Evolutionary conservation across 2,113 vertebrate species (phyloP), one percentile per base, ranked within the genome.

Genomic region (Chloroceryle aenea): DNA sequence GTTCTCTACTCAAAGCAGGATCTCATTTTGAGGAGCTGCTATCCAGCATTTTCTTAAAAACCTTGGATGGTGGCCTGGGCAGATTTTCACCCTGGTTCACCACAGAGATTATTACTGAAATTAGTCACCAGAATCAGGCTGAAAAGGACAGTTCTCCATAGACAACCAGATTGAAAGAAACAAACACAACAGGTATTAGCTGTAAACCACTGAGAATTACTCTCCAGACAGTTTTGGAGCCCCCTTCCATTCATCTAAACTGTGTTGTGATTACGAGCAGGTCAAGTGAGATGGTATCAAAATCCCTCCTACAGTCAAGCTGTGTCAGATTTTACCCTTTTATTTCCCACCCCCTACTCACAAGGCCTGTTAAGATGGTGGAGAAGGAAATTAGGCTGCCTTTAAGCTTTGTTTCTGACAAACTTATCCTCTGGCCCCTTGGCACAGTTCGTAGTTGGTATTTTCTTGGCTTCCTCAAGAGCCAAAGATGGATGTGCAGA

Each of bases 401-500:
- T 74, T 38, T 63, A 82, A 45, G 42, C 34, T 32, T 50, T 29
- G 1, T 69, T 74, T 36, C 73, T 59, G 36, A 67, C 34, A 68
- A 72, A 10, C 10, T 25, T n/a, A 3, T 63, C 64, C 83, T 76
- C 22, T 58, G 30, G 18, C 56, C 48, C n/a, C 21, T 23, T 50
- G 56, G 18, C 6, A 23, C 12, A 5, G 47, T 4, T 64, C 26
- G 10, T 2, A 10, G 25, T 9, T 11, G 10, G 2, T 2, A 6
- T 71, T 94, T 74, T 42, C 32, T 50, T 34, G 19, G 17, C 47
- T 94, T 55, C 36, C 34, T 17, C 20, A 7, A 20, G 10, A 7
- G 30, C 40, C n/a, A 23, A 68, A 82, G 34, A 25, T 3, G 6
- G 32, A 40, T 17, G 45, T 58, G 50, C 63, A 74, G 42, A 53